Conservation (phyloP, 2,888 invertebrate species). For the Leucophora obtusa region DNA sequence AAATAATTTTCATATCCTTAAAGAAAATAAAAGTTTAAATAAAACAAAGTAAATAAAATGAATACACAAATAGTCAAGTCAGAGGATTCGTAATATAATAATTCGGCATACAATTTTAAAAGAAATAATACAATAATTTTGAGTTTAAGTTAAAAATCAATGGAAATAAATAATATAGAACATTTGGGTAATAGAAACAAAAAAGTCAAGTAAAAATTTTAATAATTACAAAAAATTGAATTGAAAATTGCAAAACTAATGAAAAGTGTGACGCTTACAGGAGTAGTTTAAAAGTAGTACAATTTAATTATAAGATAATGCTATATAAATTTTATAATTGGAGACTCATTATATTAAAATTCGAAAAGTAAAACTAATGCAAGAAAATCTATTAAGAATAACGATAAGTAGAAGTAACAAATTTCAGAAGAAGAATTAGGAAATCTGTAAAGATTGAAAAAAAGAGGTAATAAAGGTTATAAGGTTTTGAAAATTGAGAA, state of each 20-base stretch:
- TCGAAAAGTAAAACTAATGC: neutral
- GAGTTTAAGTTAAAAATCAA: neutral
- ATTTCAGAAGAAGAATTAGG: neutral
- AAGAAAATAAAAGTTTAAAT: constrained; percentile 9
- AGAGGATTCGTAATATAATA: neutral
- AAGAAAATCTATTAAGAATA: neutral
- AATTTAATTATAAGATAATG: constrained; percentile 21
- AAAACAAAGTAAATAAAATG: neutral
- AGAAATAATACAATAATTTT: neutral
- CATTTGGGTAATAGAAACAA: neutral
- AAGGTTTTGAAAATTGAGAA: neutral
- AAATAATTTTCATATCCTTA: neutral
- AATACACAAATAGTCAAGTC: neutral
- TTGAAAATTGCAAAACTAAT: constrained; percentile 28
- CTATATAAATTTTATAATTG: constrained; percentile 20
- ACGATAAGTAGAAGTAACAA: neutral
- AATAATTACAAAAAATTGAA: constrained; percentile 9
- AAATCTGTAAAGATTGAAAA: constrained; percentile 45
- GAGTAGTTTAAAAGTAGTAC: constrained; percentile 13
- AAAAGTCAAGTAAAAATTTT: constrained; percentile 36
- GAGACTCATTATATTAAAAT: constrained; percentile 24
- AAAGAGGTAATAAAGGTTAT: neutral
- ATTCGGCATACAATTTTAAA: neutral
- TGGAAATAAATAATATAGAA: constrained; percentile 25
- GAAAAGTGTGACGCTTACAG: neutral